Percentiles rank a stretch among this genome's conserved stretches.
These are phyloP conservation scores for Macrosiphum euphorbiae DNA, from an alignment of 2,888 invertebrate genomes.

Conservation along the genomic window DNA sequence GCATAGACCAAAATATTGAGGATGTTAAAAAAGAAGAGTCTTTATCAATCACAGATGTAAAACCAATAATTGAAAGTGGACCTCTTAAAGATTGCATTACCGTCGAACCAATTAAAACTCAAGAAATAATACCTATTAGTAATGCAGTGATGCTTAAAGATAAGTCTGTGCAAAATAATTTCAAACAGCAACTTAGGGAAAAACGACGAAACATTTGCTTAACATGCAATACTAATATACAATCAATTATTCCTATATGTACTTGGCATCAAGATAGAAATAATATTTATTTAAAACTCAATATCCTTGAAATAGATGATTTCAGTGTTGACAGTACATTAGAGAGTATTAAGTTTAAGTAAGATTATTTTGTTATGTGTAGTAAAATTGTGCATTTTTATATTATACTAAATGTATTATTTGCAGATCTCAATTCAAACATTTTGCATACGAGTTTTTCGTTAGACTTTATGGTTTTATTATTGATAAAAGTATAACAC, in stretches of 20 bases:
- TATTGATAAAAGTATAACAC: neutral
- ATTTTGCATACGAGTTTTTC: neutral
- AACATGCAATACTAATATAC: slow-evolving; percentile 21
- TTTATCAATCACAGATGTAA: neutral
- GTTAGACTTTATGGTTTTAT: neutral
- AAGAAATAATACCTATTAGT: neutral
- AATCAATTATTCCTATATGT: slow-evolving; percentile 35
- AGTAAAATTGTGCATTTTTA: neutral
- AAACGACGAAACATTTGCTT: slow-evolving; percentile 15
- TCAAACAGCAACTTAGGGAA: neutral
- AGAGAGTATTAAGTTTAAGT: slow-evolving; percentile 34
- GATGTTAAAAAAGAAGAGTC: neutral
- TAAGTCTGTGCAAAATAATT: neutral
- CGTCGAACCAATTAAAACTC: neutral
- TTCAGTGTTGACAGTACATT: neutral
- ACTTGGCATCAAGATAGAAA: slow-evolving; percentile 38
- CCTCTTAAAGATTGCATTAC: neutral
- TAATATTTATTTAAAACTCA: slow-evolving; percentile 36
- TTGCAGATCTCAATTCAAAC: slow-evolving; percentile 29
- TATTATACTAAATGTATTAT: neutral
- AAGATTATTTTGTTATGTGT: neutral
- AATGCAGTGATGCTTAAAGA: neutral
- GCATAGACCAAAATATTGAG: neutral
- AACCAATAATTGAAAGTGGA: neutral
- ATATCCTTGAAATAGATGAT: slow-evolving; percentile 34